Conservation (phyloP, 2,888 invertebrate species). For the Temnothorax ravouxi region DNA sequence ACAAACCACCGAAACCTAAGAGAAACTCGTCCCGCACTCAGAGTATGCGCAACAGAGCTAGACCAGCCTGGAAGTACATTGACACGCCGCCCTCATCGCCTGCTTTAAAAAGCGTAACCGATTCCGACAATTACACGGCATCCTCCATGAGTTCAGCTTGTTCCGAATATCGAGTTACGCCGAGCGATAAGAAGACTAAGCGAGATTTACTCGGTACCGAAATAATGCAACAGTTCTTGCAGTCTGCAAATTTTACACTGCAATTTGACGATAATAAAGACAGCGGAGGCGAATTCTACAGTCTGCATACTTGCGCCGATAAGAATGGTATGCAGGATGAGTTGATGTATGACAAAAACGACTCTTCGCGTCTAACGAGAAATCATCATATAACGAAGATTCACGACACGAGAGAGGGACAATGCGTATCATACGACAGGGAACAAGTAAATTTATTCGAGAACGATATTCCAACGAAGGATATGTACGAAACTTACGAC, state of each 20-base stretch:
- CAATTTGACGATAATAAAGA: slow-evolving; percentile 58
- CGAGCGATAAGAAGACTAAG: slow-evolving; percentile 14
- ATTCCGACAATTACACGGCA: slow-evolving; percentile 40
- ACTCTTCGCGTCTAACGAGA: slow-evolving; percentile 38
- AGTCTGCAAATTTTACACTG: slow-evolving; percentile 52
- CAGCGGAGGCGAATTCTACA: slow-evolving; percentile 69
- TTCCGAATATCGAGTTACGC: slow-evolving; percentile 15
- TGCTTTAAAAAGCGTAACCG: slow-evolving; percentile 23
- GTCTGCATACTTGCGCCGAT: slow-evolving; percentile 66
- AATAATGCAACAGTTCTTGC: slow-evolving; percentile 64
- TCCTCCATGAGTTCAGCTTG: slow-evolving; percentile 33
- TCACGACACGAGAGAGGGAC: not conserved
- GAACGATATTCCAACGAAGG: slow-evolving; percentile 80
- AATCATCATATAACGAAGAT: not conserved
- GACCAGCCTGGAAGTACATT: slow-evolving; percentile 82
- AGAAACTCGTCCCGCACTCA: slow-evolving; percentile 82
- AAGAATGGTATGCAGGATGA: slow-evolving; percentile 28
- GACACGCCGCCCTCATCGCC: slow-evolving; percentile 70
- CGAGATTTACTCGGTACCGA: slow-evolving; percentile 55
- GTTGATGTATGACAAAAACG: slow-evolving; percentile 41
- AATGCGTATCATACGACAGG: not conserved
- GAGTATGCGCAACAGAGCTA: slow-evolving; percentile 82
- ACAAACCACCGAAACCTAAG: slow-evolving; percentile 91
- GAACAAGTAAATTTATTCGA: slow-evolving; percentile 68
- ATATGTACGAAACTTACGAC: slow-evolving; percentile 80